phyloP scores from a whole-genome alignment of 2,797 vertebrate species.

The Poeciliopsis paucimaculata region DNA sequence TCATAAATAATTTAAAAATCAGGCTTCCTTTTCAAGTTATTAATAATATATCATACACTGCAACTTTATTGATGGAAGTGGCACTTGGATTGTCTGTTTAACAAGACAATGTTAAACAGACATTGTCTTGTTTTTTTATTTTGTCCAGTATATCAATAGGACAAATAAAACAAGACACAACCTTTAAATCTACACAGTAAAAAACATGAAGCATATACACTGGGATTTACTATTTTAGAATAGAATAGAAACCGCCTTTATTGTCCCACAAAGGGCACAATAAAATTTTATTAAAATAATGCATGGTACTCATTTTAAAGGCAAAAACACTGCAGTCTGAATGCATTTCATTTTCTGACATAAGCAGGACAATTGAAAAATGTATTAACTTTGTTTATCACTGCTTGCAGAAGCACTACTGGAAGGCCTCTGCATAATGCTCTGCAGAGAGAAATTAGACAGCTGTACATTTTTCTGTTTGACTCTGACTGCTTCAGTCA shows the following conservation, averaged over 20 bases:
- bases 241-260: not conserved
- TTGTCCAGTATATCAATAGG: not conserved
- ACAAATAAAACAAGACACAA: not conserved
- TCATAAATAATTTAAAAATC: not conserved
- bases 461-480: not conserved
- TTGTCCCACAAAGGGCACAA: no score
- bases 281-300: not conserved
- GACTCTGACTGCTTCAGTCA: not conserved
- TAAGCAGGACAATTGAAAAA: not conserved
- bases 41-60: no score
- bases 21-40: not conserved
- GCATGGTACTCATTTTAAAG: not conserved
- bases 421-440: not conserved
- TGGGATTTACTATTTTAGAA: not conserved
- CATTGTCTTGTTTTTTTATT: no score
- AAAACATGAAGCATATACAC: not conserved
- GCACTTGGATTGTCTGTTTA: not conserved
- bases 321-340: not conserved
- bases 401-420: not conserved
- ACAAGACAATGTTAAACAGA: no score
- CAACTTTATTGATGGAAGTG: no score
- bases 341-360: not conserved
- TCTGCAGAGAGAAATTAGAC: not conserved
- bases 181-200: not conserved
- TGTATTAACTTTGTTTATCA: not conserved